Evolutionary conservation across 2,113 vertebrate genomes (phyloP), one percentile per base, ranked within the genome.

Genomic region (Microtus oregoni): DNA sequence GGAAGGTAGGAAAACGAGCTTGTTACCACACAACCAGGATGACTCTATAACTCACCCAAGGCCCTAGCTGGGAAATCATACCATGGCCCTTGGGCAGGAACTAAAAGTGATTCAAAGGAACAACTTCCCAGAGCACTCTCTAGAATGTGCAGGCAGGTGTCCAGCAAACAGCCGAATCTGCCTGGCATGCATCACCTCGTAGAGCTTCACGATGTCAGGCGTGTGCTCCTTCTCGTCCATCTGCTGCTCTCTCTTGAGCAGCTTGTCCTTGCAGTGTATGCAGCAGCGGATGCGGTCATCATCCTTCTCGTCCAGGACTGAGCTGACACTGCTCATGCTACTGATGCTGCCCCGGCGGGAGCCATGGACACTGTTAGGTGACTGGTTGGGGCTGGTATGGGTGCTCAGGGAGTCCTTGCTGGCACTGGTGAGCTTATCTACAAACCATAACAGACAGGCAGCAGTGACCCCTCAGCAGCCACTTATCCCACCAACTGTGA

Each of bases 281-380:
- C 99, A 99, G 92, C 99, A 99, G 92, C 99, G 99, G 93, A 99
- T 99, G 72, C 99, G 98, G 81, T 99, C 99, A 1, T 99, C 99
- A 0, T 99, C 99, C 91, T 99, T 99, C 90, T 99, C 99, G 28
- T 99, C 99, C 97, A 99, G 95, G 76, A 99, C 99, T 0, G 99
- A 99, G 95, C 99, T 99, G 6, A 99, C 99, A 0, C 99, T 99
- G 99, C 98, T 99, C 47, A 99, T 89, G 86, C 99, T 99, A 98
- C 99, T 99, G 63, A 99, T 98, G 98, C 99, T 99, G 97, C 99
- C 99, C 19, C 99, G 98, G 55, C 99, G 99, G 17, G 99, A 99
- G 90, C 99, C 98, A 2, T 99, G 99, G 9, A 98, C 97, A 0
- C 99, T 98, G 44, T 95, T 98, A 0, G 99, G 99, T 1, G 98